Evolutionary conservation across 2,888 invertebrate species (phyloP).

Genomic region (Galeruca laticollis): DNA sequence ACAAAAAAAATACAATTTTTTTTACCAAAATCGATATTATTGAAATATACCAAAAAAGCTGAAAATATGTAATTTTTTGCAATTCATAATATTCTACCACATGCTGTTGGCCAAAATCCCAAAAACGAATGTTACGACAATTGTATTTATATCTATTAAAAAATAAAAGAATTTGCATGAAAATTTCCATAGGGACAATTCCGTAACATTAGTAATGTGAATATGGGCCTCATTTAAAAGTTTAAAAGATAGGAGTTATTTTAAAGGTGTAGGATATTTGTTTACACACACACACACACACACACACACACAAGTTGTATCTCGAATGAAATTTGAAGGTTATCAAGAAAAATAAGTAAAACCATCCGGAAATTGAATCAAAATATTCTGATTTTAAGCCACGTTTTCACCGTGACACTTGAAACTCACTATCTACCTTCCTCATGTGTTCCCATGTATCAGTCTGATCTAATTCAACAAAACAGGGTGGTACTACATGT

Average conservation of each 20-base stretch:
- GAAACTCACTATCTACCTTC: no score
- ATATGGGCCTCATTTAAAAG: constrained; percentile 65
- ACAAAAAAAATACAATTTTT: constrained; percentile 21
- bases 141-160: constrained; percentile 5
- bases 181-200: constrained; percentile 24
- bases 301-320: no score
- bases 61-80: background rate
- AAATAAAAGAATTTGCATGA: constrained; percentile 10
- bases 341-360: no score
- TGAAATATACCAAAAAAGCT: constrained; percentile 1
- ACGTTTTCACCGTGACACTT: no score
- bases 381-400: no score
- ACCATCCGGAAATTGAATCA: no score
- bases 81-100: constrained; percentile 53
- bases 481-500: no score
- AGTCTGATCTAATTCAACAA: no score
- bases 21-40: no score
- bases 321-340: no score
- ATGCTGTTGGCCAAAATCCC: constrained; percentile 65
- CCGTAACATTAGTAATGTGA: constrained; percentile 68
- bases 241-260: background rate
- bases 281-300: no score
- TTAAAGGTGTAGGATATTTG: background rate
- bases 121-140: constrained; percentile 64
- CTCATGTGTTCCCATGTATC: no score